Percentiles rank a stretch among this genome's conserved stretches.
These are phyloP conservation scores for Drosophila erecta DNA, from an alignment of 1,140 invertebrate species.

Conservation along the genomic window DNA sequence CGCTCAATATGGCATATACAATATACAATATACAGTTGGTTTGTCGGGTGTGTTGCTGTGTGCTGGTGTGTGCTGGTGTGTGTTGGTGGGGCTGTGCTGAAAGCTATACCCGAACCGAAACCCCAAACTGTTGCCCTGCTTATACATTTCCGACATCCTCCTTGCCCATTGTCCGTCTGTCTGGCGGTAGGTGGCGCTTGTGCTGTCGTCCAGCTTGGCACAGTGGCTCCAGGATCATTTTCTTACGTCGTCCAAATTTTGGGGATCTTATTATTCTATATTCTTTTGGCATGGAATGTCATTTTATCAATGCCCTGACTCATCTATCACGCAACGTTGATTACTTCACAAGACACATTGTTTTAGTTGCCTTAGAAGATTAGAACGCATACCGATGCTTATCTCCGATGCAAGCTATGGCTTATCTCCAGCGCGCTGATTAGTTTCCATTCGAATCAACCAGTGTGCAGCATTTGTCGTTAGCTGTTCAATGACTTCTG, in stretches of 20 bases:
- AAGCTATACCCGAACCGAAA: conserved; percentile 57
- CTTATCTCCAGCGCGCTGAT: conserved; percentile 1
- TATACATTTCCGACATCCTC: conserved; percentile 78
- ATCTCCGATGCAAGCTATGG: not conserved
- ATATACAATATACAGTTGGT: conserved; percentile 38
- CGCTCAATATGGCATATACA: conserved; percentile 20
- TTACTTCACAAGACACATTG: not conserved
- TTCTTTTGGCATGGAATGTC: too few species aligned
- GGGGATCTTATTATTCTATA: too few species aligned
- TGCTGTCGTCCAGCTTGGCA: conserved; percentile 10
- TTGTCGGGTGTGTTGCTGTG: not conserved
- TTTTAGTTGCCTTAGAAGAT: not conserved
- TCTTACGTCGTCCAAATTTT: not conserved
- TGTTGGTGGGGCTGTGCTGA: conserved; percentile 33
- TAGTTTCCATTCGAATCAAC: conserved; percentile 4
- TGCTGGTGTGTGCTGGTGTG: conserved; percentile 10
- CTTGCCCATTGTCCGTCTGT: conserved; percentile 63
- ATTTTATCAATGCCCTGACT: not conserved
- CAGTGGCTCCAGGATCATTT: conserved; percentile 35
- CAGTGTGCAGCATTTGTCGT: conserved; percentile 55
- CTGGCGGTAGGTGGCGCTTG: conserved; percentile 49
- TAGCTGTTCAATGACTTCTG: conserved; percentile 81
- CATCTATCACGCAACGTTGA: not conserved
- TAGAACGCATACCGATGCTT: not conserved
- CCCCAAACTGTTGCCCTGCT: conserved; percentile 53